Evolutionary conservation across 2,113 vertebrate species (phyloP).

Genomic region (Lepus europaeus): DNA sequence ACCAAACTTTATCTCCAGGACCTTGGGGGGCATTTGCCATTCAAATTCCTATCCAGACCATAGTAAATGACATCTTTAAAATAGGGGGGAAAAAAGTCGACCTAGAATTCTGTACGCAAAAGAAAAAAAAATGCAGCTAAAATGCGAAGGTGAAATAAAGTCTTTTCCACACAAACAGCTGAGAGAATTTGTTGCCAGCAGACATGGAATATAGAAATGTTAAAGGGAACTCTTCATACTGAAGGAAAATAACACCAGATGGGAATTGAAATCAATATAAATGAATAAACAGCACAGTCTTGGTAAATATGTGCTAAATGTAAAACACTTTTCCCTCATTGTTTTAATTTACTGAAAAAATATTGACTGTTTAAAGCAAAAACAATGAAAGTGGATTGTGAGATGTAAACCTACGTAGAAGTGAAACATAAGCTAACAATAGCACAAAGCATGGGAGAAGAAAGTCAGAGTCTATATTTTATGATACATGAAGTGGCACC

Average conservation of each 20-base stretch:
- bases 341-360: not conserved
- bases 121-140: slow-evolving; percentile 30
- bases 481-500: not conserved
- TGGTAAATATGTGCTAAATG: not conserved
- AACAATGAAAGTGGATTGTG: not conserved
- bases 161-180: not conserved
- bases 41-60: too few species aligned
- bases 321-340: not conserved
- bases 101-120: not conserved
- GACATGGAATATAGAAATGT: not conserved
- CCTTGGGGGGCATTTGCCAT: too few species aligned
- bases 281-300: not conserved
- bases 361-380: not conserved
- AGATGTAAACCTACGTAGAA: not conserved
- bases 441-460: not conserved
- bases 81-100: not conserved
- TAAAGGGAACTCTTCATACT: not conserved
- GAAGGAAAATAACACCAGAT: not conserved
- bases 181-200: not conserved
- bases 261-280: not conserved
- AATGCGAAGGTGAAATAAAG: not conserved
- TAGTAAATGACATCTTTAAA: not conserved
- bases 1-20: too few species aligned
- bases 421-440: not conserved
- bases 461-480: not conserved